Evolutionary conservation across 2,797 vertebrate genomes (phyloP).

Genomic region (Spinus pinus): DNA sequence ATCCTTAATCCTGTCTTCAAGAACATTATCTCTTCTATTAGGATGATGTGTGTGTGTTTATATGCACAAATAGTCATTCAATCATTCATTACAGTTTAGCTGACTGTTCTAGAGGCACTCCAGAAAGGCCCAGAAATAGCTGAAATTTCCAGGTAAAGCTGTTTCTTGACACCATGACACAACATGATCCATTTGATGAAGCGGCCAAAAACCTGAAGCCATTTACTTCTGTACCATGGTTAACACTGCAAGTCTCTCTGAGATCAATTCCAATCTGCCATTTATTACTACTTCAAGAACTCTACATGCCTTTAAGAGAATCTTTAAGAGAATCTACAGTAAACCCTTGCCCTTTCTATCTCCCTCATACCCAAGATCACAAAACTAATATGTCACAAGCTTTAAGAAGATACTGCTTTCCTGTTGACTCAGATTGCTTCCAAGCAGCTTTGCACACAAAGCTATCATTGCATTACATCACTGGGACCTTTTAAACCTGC

Average conservation of each 20-base stretch:
- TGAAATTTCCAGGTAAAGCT: neutral
- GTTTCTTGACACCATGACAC: neutral
- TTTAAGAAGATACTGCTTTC: slow-evolving; percentile 51
- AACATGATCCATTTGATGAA: neutral
- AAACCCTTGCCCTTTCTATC: slow-evolving; percentile 62
- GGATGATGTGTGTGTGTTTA: slow-evolving; percentile 35
- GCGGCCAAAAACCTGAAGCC: neutral
- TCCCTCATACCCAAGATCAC: slow-evolving; percentile 61
- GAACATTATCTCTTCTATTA: slow-evolving; percentile 41
- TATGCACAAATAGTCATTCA: neutral
- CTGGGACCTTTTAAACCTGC: neutral
- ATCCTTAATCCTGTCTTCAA: neutral
- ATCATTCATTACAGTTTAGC: neutral
- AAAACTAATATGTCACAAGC: slow-evolving; percentile 42
- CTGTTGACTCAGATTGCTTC: slow-evolving; percentile 28
- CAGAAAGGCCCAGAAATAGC: neutral
- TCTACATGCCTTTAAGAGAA: slow-evolving; percentile 32
- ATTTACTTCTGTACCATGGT: neutral
- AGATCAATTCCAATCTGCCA: slow-evolving; percentile 49
- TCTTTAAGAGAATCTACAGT: slow-evolving; percentile 36
- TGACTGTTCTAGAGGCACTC: neutral
- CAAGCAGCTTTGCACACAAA: slow-evolving; percentile 52
- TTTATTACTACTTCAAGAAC: slow-evolving; percentile 52
- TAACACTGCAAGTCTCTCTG: neutral
- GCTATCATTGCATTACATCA: slow-evolving; percentile 20